Base-by-base conservation (phyloP, 1,140 invertebrate species). In the Anastrepha ludens region DNA sequence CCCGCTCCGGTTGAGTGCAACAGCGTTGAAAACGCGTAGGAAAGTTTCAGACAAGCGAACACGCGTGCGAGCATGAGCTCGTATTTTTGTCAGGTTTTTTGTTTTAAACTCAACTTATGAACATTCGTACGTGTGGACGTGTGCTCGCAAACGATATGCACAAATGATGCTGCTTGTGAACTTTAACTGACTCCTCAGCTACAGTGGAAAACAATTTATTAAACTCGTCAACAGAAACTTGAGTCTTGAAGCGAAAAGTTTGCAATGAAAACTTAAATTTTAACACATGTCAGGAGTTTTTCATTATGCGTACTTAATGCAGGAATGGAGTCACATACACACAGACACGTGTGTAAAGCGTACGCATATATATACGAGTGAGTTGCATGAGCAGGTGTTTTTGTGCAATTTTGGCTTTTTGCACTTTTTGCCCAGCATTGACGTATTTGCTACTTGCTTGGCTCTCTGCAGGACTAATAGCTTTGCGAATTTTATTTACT, bases 131-230 rank as follows among this genome's bases (percentile, higher is more conserved):
- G 60, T 20, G 64, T 29, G 64, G 41, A 15, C 15, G 17, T 81
- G 0, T 20, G 50, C 47, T 41, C 13, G 47, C 74, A 20, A 67
- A 39, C 64, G 50, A 50, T 55, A 81, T 81, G 74, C 50, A 55
- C 74, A 20, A 17, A 55, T 50, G 20, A 29, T 55, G 74, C 44
- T 81, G 50, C 47, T 55, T 55, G 47, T 47, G 29, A 81, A 81
- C 47, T 81, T 81, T 81, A 81, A 81, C 74, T 81, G 74, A 81
- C 74, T 81, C 47, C n/a, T 81, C 47, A 81, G 50, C 44, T 55
- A 55, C 74, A 81, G 74, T 58, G 74, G 47, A 81, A 81, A 81
- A 81, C 74, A 81, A 81, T 81, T 81, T 55, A 81, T 81, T 81
- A 50, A 81, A 81, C 74, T 81, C 74, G 74, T 81, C 74, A 81